Percentiles rank a stretch among this genome's conserved stretches.
Conservation (phyloP, 2,888 invertebrate species). For the Aspidapion aeneum region DNA sequence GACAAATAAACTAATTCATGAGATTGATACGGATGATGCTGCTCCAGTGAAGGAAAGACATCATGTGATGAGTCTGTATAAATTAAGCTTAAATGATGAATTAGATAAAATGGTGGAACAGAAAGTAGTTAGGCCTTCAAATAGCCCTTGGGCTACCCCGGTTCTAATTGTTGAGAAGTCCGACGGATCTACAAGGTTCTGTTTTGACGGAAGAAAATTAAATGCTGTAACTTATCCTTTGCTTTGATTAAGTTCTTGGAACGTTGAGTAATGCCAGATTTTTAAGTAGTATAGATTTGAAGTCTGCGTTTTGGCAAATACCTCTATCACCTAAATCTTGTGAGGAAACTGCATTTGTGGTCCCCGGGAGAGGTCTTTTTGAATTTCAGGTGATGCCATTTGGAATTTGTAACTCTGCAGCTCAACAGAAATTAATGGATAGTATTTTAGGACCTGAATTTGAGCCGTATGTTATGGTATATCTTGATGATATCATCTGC, state of each 20-base stretch:
- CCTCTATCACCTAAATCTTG: slow-evolving; percentile 7
- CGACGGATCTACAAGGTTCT: slow-evolving; percentile 1
- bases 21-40: too few species aligned
- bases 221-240: not conserved
- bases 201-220: slow-evolving; percentile 9
- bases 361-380: not conserved
- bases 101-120: not conserved
- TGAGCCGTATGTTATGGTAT: slow-evolving; percentile 8
- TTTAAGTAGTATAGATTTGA: not conserved
- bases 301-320: slow-evolving; percentile 14
- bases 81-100: too few species aligned
- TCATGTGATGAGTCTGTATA: too few species aligned
- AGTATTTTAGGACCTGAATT: slow-evolving; percentile 21
- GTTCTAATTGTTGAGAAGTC: slow-evolving; percentile 7
- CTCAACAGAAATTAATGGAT: slow-evolving; percentile 28
- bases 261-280: not conserved
- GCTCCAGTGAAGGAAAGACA: too few species aligned
- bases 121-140: not conserved
- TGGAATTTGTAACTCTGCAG: slow-evolving; percentile 24
- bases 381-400: slow-evolving; percentile 23
- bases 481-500: slow-evolving; percentile 25
- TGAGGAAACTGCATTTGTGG: slow-evolving; percentile 7
- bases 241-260: not conserved
- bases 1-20: too few species aligned
- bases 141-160: slow-evolving; percentile 2